Conservation (phyloP, 1,140 invertebrate species). For the Copidosoma floridanum region DNA sequence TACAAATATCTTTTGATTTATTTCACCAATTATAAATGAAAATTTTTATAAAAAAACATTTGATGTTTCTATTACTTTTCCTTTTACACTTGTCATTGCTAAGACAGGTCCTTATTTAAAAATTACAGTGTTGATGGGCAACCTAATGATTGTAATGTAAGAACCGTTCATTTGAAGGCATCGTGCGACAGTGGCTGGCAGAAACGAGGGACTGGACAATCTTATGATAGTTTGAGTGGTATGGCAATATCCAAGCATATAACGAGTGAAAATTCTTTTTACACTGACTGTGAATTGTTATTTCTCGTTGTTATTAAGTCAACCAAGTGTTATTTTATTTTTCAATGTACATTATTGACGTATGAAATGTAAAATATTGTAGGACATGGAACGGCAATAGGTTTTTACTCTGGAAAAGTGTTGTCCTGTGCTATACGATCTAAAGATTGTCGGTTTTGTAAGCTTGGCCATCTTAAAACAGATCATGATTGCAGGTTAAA, state of each 20-base stretch:
- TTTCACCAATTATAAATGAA: too few species aligned
- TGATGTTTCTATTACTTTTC: too few species aligned
- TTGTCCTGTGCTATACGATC: too few species aligned
- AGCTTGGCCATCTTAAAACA: slow-evolving; percentile 5
- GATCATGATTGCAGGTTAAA: slow-evolving; percentile 18
- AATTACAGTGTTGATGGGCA: too few species aligned
- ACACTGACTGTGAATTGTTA: background rate
- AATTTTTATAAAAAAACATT: too few species aligned
- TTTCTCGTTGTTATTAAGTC: too few species aligned
- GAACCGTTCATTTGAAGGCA: background rate
- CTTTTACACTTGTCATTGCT: too few species aligned
- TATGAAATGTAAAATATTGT: background rate
- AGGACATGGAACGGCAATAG: slow-evolving; percentile 1
- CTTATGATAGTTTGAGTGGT: background rate
- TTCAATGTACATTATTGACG: background rate
- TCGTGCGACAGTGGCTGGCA: background rate
- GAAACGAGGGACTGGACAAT: background rate
- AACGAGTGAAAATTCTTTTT: background rate
- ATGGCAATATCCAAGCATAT: too few species aligned
- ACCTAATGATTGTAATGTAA: too few species aligned
- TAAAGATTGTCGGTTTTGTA: slow-evolving; percentile 14
- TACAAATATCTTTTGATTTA: too few species aligned
- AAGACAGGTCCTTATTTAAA: too few species aligned
- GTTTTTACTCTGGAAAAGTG: slow-evolving; percentile 3
- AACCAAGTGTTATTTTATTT: too few species aligned